Conservation (phyloP, 2,113 vertebrate genomes). For the Zosterops borbonicus region DNA sequence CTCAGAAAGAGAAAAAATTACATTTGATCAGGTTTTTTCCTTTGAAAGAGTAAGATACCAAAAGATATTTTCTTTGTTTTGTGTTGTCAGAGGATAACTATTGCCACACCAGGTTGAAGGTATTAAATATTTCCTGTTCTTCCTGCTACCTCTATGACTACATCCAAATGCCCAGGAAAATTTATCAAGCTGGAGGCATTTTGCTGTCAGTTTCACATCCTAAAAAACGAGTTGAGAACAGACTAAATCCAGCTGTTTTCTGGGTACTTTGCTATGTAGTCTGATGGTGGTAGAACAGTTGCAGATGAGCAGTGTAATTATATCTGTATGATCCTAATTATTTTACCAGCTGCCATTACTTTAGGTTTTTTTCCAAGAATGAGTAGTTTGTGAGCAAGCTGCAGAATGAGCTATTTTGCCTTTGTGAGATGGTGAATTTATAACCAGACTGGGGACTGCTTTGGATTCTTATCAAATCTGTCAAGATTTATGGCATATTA, state of each 20-base stretch:
- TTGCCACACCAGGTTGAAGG: background rate
- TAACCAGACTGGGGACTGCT: background rate
- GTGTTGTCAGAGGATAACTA: background rate
- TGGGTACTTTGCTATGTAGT: background rate
- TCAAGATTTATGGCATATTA: constrained; percentile 39
- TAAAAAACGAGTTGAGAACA: background rate
- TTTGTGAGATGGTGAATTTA: constrained; percentile 45
- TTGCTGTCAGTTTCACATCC: constrained; percentile 28
- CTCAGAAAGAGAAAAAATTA: background rate
- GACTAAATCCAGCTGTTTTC: constrained; percentile 54
- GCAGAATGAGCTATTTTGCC: constrained; percentile 16
- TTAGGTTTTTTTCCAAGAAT: constrained; percentile 46
- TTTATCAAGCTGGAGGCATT: constrained; percentile 31
- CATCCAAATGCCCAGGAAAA: constrained; percentile 25
- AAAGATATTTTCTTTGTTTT: background rate
- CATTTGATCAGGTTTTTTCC: background rate
- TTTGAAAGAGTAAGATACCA: background rate
- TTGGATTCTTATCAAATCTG: constrained; percentile 50
- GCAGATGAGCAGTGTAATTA: constrained; percentile 32
- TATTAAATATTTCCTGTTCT: constrained; percentile 10
- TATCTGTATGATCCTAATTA: constrained; percentile 60
- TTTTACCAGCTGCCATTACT: constrained; percentile 58
- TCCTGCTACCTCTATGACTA: background rate
- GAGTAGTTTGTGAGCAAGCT: constrained; percentile 5
- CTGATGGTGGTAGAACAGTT: constrained; percentile 38